phyloP scores from a whole-genome alignment of 2,888 invertebrate genomes.

The Agriopis marginaria region DNA sequence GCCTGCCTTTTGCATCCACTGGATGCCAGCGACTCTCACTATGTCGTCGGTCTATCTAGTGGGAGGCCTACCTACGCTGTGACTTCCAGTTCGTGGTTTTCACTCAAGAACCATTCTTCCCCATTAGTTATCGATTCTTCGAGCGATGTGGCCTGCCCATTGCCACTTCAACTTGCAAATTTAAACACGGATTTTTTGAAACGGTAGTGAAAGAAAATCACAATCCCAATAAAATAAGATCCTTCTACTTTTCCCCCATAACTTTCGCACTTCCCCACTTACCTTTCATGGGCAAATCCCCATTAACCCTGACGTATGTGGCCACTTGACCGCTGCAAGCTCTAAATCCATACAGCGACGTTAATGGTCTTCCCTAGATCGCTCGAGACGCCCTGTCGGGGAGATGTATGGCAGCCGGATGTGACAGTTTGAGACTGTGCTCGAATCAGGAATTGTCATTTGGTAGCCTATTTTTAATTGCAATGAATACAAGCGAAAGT shows the following conservation, averaged over 20 bases:
- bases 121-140: no score
- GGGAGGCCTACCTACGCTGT: no score
- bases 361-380: slow-evolving; percentile 36
- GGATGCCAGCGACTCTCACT: no score
- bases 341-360: slow-evolving; percentile 42
- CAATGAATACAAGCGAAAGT: background rate
- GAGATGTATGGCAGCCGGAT: slow-evolving; percentile 9
- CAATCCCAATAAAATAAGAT: background rate
- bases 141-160: no score
- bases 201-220: no score
- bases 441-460: background rate
- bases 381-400: slow-evolving; percentile 5
- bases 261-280: slow-evolving; percentile 27
- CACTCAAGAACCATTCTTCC: no score
- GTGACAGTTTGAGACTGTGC: slow-evolving; percentile 16
- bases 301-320: slow-evolving; percentile 36
- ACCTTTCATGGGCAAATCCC: slow-evolving; percentile 28
- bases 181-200: no score
- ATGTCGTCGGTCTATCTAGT: no score
- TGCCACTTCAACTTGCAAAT: no score
- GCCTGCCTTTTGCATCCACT: no score
- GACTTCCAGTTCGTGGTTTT: no score
- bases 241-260: slow-evolving; percentile 1
- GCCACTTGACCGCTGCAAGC: slow-evolving; percentile 37
- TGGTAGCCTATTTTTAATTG: background rate